Conservation (phyloP, 2,888 invertebrate species). For the Leptinotarsa peninsularis region DNA sequence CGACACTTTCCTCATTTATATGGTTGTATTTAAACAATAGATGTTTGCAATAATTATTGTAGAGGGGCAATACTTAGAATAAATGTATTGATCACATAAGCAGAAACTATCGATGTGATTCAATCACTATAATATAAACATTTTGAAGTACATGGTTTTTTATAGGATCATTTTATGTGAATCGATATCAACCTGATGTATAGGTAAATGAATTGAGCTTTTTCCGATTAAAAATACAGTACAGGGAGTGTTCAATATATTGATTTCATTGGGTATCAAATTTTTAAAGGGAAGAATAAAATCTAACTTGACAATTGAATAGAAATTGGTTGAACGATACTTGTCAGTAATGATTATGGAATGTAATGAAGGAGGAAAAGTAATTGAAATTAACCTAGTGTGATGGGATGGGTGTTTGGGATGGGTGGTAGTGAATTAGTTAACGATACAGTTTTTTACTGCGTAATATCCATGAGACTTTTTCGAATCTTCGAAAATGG, state of each 20-base stretch:
- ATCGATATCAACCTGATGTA: neutral
- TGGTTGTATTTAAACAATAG: neutral
- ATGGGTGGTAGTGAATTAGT: too few relatives aligned
- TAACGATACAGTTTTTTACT: too few relatives aligned
- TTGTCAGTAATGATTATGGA: too few relatives aligned
- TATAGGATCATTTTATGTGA: neutral
- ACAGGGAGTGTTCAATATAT: neutral
- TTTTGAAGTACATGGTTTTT: conserved; percentile 1
- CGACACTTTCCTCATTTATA: conserved; percentile 23
- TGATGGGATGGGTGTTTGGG: too few relatives aligned
- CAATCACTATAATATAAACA: neutral
- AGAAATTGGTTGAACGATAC: too few relatives aligned
- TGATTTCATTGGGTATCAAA: neutral
- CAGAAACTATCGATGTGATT: conserved; percentile 2
- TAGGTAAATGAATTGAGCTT: neutral
- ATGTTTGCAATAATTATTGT: neutral
- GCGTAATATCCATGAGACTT: too few relatives aligned
- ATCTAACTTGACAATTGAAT: neutral
- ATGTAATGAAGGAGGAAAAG: too few relatives aligned
- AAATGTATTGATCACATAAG: neutral
- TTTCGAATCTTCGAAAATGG: too few relatives aligned
- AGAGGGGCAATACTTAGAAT: conserved; percentile 7
- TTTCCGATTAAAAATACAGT: neutral
- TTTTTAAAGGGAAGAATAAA: neutral
- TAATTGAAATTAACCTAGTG: too few relatives aligned